phyloP scores from a whole-genome alignment of 2,797 vertebrate genomes.

The Leptodactylus fallax region DNA sequence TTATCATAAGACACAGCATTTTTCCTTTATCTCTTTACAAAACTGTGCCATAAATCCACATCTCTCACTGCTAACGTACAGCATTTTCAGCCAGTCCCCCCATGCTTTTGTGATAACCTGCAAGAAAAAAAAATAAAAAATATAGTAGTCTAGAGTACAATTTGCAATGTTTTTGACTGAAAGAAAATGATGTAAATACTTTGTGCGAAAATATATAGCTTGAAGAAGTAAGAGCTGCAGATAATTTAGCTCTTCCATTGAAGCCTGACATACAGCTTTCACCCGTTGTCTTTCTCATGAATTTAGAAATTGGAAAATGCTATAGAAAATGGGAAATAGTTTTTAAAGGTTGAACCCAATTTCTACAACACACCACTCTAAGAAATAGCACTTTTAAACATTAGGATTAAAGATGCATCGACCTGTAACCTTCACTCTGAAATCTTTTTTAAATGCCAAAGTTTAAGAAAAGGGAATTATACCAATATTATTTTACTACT shows the following conservation, averaged over 20 bases:
- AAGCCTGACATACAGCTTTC: conserved; percentile 31
- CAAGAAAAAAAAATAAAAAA: background rate
- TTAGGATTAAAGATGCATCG: conserved; percentile 27
- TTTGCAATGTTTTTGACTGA: conserved; percentile 42
- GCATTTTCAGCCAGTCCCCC: background rate
- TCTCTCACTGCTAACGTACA: conserved; percentile 36
- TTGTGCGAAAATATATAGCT: conserved; percentile 52
- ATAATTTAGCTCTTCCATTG: conserved; percentile 37
- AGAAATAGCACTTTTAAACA: conserved; percentile 37
- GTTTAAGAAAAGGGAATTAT: background rate
- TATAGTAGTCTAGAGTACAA: conserved; percentile 21
- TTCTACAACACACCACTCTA: conserved; percentile 24
- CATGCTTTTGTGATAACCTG: conserved; percentile 21
- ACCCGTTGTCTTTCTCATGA: conserved; percentile 47
- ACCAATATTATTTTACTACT: conserved; percentile 8
- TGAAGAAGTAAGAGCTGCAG: conserved; percentile 11
- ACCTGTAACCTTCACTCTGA: conserved; percentile 20
- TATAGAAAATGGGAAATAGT: conserved; percentile 20
- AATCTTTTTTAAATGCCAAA: conserved; percentile 19
- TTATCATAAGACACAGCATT: conserved; percentile 51
- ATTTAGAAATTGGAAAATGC: conserved; percentile 40
- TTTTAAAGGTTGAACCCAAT: conserved; percentile 17
- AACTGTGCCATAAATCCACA: conserved; percentile 52
- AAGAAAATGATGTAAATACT: conserved; percentile 48
- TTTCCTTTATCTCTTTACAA: conserved; percentile 54